These are phyloP conservation scores for Neolamprologus longior DNA, from an alignment of 2,113 vertebrate species.

Conservation along the genomic window DNA sequence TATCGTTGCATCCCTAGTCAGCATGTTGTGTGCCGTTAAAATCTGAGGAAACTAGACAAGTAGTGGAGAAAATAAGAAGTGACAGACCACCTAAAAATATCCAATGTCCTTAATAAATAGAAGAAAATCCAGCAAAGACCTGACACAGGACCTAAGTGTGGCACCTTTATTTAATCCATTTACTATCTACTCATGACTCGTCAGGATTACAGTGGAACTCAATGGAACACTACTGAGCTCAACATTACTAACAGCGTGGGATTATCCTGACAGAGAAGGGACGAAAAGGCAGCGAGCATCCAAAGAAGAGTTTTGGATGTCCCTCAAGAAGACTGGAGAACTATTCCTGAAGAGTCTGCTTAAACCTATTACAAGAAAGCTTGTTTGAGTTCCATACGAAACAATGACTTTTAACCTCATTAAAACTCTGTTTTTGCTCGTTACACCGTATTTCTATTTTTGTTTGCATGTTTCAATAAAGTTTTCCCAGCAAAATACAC, in stretches of 20 bases:
- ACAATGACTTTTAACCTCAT: background rate
- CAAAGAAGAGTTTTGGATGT: background rate
- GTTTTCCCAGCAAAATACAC: background rate
- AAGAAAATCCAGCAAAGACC: background rate
- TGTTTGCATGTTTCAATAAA: background rate
- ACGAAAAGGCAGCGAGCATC: background rate
- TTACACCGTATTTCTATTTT: background rate
- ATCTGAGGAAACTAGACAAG: background rate
- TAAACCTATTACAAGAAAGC: background rate
- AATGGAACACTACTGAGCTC: background rate
- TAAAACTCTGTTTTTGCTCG: background rate
- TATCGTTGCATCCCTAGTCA: background rate
- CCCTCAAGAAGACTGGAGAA: background rate
- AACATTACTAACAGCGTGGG: background rate
- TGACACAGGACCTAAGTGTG: background rate
- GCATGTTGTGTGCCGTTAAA: background rate
- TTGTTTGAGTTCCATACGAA: background rate
- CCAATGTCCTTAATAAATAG: background rate
- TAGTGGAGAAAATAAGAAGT: background rate
- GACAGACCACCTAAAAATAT: background rate
- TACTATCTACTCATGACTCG: background rate
- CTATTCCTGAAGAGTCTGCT: background rate
- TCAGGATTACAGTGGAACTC: background rate
- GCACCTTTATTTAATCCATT: background rate
- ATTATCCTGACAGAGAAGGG: background rate